Percentiles rank a stretch among this genome's conserved stretches.
Evolutionary conservation across 2,113 vertebrate species (phyloP).

Genomic region (Murina feae): DNA sequence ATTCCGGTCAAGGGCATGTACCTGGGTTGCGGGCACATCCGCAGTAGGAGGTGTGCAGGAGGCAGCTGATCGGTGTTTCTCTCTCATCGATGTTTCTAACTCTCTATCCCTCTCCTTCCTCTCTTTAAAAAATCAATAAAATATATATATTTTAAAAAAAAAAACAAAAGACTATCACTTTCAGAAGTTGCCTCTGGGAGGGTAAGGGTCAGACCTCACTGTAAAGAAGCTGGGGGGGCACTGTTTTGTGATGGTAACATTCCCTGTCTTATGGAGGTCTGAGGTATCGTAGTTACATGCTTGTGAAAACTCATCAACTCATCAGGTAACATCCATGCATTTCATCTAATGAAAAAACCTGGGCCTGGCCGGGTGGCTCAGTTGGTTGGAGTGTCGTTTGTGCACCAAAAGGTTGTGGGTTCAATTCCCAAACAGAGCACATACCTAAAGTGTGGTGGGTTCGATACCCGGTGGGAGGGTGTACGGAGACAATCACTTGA

Average conservation of each 20-base stretch:
- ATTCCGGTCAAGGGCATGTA: too few species aligned
- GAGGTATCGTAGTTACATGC: background rate
- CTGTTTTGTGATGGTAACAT: background rate
- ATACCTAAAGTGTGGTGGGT: background rate
- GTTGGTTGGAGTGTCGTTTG: background rate
- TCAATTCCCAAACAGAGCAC: background rate
- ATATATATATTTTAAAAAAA: too few species aligned
- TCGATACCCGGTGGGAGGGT: too few species aligned
- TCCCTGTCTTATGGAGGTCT: background rate
- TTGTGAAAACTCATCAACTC: background rate
- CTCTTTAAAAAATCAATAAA: too few species aligned
- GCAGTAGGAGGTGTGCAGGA: too few species aligned
- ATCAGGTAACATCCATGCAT: background rate
- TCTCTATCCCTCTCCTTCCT: too few species aligned
- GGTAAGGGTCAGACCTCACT: background rate
- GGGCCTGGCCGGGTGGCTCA: background rate
- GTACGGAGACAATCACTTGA: background rate
- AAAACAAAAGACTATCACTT: background rate
- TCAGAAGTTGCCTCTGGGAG: background rate
- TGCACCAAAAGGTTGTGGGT: background rate
- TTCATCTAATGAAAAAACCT: background rate
- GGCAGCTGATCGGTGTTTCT: too few species aligned
- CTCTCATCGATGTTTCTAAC: too few species aligned
- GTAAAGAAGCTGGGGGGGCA: rapidly evolving
- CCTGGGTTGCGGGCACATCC: too few species aligned